A percentile compares a stretch with the other conserved stretches of the same genome.
These are phyloP conservation scores for Falco peregrinus DNA, from an alignment of 2,797 vertebrate genomes.

Conservation along the genomic window DNA sequence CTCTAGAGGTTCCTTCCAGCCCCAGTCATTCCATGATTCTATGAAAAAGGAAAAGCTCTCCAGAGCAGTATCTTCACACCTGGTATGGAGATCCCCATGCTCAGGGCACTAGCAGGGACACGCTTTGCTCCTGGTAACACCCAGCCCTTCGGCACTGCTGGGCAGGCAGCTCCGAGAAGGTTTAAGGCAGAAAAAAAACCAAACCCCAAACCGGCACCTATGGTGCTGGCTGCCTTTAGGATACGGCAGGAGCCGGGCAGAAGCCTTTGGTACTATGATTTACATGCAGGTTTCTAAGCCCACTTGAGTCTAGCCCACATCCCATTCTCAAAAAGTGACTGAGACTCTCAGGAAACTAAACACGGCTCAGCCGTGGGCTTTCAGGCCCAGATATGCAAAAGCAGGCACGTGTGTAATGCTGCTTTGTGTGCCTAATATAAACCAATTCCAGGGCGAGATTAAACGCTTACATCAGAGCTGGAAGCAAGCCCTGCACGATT, in stretches of 20 bases:
- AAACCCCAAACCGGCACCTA: rapidly evolving
- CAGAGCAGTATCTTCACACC: background rate
- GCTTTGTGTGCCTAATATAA: background rate
- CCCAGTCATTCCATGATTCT: background rate
- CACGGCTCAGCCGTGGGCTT: background rate
- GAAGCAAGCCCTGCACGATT: rapidly evolving
- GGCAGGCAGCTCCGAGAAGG: background rate
- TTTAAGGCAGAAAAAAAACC: background rate
- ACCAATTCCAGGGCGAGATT: background rate
- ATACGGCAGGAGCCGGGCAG: background rate
- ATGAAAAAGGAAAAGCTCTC: background rate
- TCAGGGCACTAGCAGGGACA: background rate
- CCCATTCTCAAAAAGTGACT: background rate
- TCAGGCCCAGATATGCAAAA: background rate
- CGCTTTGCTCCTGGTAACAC: background rate
- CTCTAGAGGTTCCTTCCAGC: background rate
- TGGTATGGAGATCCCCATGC: background rate
- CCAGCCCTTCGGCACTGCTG: background rate
- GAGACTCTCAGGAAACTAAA: background rate
- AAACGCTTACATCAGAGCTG: background rate
- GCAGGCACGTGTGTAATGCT: background rate
- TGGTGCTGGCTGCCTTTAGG: background rate
- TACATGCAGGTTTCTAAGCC: background rate
- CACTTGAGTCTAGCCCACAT: background rate
- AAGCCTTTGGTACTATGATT: background rate